Evolutionary conservation across 2,888 invertebrate species (phyloP).

Genomic region (Brachyopa scutellaris): DNA sequence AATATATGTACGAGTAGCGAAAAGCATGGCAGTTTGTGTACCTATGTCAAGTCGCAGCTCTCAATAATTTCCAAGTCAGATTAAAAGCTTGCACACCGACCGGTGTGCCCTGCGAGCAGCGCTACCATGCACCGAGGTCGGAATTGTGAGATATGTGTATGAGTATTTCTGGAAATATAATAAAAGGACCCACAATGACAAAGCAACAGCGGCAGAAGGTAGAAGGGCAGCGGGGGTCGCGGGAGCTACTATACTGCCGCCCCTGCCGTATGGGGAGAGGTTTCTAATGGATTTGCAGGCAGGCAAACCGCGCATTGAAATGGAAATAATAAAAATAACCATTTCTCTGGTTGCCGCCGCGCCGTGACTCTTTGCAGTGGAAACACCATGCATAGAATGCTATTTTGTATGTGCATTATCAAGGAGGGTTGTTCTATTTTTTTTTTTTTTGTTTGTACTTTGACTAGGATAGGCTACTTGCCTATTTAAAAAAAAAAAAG

Average conservation of each 20-base stretch:
- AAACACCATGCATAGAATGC: not conserved
- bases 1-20: not conserved
- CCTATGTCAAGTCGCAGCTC: slow-evolving; percentile 7
- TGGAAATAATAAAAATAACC: slow-evolving; percentile 46
- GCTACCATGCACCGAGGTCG: slow-evolving; percentile 7
- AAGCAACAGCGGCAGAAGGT: not conserved
- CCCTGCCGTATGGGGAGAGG: not conserved
- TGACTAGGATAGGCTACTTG: slow-evolving; percentile 6
- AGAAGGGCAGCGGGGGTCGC: too few relatives aligned
- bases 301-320: slow-evolving; percentile 56
- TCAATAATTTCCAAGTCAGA: slow-evolving; percentile 63
- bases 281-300: slow-evolving; percentile 58
- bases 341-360: not conserved
- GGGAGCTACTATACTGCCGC: slow-evolving; percentile 2
- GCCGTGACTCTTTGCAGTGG: not conserved
- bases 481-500: not conserved
- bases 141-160: slow-evolving; percentile 49
- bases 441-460: too few relatives aligned
- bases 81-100: slow-evolving; percentile 53
- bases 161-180: slow-evolving; percentile 57
- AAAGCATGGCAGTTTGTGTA: not conserved
- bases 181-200: slow-evolving; percentile 55
- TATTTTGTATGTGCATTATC: slow-evolving; percentile 16
- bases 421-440: slow-evolving; percentile 8
- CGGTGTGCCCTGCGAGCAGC: not conserved